Percentiles rank a stretch among this genome's conserved stretches.
phyloP scores from a whole-genome alignment of 2,888 invertebrate genomes.

The Molorchus minor region DNA sequence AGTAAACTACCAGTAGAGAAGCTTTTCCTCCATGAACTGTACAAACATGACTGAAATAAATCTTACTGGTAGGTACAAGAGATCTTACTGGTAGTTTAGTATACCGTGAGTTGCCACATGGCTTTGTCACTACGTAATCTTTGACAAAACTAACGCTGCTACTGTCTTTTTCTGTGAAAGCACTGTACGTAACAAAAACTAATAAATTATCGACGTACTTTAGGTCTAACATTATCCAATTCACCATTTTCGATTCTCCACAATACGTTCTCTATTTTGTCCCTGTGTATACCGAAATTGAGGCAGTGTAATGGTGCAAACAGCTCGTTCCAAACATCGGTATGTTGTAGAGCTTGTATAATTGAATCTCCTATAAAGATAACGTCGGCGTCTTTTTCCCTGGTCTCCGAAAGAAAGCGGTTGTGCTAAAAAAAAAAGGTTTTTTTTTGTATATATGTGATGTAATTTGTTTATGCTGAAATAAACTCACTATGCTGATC shows the following conservation, averaged over 20 bases:
- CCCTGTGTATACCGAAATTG: conserved; percentile 90
- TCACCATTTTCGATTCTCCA: conserved; percentile 93
- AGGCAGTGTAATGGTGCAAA: conserved; percentile 92
- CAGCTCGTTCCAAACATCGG: conserved; percentile 88
- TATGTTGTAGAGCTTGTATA: conserved; percentile 81
- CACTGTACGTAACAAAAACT: too few relatives aligned
- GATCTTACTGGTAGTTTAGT: too few relatives aligned
- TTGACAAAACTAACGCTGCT: too few relatives aligned
- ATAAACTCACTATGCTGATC: conserved; percentile 76
- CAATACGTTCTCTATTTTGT: conserved; percentile 87
- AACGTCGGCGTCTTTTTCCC: conserved; percentile 92
- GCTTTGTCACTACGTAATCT: too few relatives aligned
- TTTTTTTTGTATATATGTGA: conserved; percentile 22
- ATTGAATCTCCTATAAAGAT: conserved; percentile 92
- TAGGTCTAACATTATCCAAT: conserved; percentile 87
- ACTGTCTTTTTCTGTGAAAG: too few relatives aligned
- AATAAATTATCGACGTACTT: conserved; percentile 67
- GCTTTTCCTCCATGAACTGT: too few relatives aligned
- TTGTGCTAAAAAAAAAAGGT: conserved; percentile 84
- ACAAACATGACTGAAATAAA: too few relatives aligned
- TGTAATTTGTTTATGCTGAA: conserved; percentile 15
- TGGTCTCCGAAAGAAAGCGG: conserved; percentile 83
- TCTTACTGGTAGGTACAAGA: too few relatives aligned
- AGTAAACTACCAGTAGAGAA: too few relatives aligned
- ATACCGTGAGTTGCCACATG: too few relatives aligned